Percentiles rank a stretch among this genome's conserved stretches.
Evolutionary conservation across 2,888 invertebrate genomes (phyloP).

Genomic region (Caenorhabditis sp.): DNA sequence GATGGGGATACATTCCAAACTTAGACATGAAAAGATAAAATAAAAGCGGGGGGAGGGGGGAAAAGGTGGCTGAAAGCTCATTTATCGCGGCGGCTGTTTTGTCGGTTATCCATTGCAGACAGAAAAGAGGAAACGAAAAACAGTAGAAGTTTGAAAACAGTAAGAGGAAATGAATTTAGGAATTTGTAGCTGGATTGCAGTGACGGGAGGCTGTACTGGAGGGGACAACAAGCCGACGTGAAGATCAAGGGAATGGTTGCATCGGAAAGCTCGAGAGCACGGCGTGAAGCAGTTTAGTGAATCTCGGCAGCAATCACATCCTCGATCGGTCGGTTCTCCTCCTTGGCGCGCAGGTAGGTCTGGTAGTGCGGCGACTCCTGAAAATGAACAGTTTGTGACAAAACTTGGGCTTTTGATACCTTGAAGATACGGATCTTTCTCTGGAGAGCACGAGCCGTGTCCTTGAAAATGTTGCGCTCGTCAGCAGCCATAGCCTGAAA

Average conservation of each 20-base stretch:
- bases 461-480: conserved; percentile 72
- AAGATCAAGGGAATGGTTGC: conserved; percentile 52
- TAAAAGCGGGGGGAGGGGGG: background rate
- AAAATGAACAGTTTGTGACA: conserved; percentile 10
- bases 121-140: background rate
- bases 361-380: conserved; percentile 72
- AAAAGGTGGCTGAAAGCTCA: conserved; percentile 48
- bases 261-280: conserved; percentile 49
- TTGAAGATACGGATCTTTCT: conserved; percentile 77
- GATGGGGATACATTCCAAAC: background rate
- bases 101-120: conserved; percentile 52
- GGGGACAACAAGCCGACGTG: conserved; percentile 30
- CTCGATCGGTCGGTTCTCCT: conserved; percentile 63
- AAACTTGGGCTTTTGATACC: conserved; percentile 41
- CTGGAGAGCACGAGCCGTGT: conserved; percentile 69
- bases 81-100: conserved; percentile 47
- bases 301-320: conserved; percentile 57
- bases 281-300: conserved; percentile 17
- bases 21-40: conserved; percentile 52
- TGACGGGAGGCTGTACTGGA: background rate
- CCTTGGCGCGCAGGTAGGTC: conserved; percentile 64
- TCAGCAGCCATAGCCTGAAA: conserved; percentile 75
- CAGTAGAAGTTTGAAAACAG: conserved; percentile 4
- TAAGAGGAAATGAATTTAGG: background rate
- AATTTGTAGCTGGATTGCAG: background rate